phyloP scores from a whole-genome alignment of 2,888 invertebrate species.

The Anarsia innoxiella region DNA sequence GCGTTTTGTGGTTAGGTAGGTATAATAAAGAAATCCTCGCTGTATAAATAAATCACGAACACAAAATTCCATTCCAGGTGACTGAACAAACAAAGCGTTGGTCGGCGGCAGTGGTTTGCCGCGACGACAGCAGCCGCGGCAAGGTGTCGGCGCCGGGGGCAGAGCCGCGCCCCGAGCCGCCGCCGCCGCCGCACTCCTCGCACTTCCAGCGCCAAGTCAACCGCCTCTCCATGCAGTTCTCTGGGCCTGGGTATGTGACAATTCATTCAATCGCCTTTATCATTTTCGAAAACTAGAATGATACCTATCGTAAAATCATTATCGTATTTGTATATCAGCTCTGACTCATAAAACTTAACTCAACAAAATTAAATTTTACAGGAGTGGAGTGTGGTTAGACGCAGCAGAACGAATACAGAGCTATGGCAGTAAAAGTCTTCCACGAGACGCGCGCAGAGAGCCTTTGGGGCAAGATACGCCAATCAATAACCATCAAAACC shows the following conservation, averaged over 20 bases:
- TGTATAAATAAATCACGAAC: too few relatives aligned
- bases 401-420: constrained; percentile 82
- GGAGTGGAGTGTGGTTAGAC: constrained; percentile 85
- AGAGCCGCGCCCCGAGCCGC: constrained; percentile 39
- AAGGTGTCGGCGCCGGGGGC: constrained; percentile 42
- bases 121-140: constrained; percentile 64
- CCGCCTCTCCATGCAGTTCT: constrained; percentile 89
- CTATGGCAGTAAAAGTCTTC: constrained; percentile 82
- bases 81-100: constrained; percentile 83
- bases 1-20: too few relatives aligned
- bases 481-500: constrained; percentile 55
- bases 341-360: too few relatives aligned
- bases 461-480: constrained; percentile 84
- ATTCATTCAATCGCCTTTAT: too few relatives aligned
- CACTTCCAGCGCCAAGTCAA: constrained; percentile 77
- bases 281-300: too few relatives aligned
- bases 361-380: constrained; percentile 38
- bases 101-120: constrained; percentile 88
- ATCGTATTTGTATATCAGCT: too few relatives aligned
- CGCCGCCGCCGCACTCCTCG: constrained; percentile 32
- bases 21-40: too few relatives aligned
- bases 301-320: too few relatives aligned
- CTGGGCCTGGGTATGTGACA: constrained; percentile 81
- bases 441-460: constrained; percentile 87
- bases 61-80: too few relatives aligned